These are phyloP conservation scores for Willisornis vidua DNA, from an alignment of 2,113 vertebrate species.

Conservation along the genomic window DNA sequence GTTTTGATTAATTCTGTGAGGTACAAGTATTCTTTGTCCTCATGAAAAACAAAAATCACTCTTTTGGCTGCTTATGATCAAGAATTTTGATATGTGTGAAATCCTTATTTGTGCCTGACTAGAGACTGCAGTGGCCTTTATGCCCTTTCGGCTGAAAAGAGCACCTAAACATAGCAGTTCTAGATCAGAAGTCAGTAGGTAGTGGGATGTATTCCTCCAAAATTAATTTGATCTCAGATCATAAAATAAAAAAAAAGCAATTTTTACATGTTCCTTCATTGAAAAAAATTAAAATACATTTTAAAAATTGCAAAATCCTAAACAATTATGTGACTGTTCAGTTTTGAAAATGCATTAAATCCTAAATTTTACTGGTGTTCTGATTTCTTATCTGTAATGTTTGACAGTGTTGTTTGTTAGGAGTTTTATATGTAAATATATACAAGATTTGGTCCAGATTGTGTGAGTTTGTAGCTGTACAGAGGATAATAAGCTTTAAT, in stretches of 20 bases:
- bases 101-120: background rate
- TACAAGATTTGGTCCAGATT: background rate
- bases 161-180: background rate
- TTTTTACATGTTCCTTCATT: background rate
- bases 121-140: background rate
- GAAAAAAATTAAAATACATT: background rate
- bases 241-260: background rate
- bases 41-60: background rate
- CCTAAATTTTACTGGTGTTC: background rate
- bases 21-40: background rate
- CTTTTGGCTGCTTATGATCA: background rate
- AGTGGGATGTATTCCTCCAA: background rate
- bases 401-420: background rate
- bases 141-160: background rate
- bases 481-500: background rate
- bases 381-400: background rate
- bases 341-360: background rate
- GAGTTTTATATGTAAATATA: background rate
- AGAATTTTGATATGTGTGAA: background rate
- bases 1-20: background rate
- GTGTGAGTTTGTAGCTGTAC: background rate
- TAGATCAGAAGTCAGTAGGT: background rate
- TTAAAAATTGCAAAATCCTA: background rate
- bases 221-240: background rate
- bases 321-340: background rate